Conservation (phyloP, 2,797 vertebrate genomes). For the Varecia variegata region DNA sequence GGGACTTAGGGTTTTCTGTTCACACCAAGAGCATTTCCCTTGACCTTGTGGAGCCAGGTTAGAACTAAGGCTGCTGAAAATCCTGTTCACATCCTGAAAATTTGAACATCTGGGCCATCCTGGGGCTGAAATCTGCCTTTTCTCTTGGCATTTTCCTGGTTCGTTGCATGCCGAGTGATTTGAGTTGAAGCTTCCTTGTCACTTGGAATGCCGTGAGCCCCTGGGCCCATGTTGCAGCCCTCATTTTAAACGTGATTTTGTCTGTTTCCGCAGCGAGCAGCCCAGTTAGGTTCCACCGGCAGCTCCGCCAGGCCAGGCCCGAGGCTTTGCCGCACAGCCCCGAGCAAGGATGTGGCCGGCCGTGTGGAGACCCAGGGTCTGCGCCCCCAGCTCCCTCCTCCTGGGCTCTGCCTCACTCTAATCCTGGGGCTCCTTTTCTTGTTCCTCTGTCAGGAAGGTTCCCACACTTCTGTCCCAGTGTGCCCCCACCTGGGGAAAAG, state of each 20-base stretch:
- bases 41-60: background rate
- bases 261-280: background rate
- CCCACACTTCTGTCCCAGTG: background rate
- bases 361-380: rapidly evolving
- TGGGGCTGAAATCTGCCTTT: background rate
- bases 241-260: background rate
- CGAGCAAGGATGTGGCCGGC: no score
- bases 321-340: background rate
- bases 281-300: rapidly evolving
- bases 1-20: rapidly evolving
- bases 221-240: background rate
- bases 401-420: background rate
- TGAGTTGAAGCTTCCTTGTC: background rate
- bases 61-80: background rate
- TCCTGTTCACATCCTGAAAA: background rate
- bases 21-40: background rate
- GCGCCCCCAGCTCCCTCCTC: background rate
- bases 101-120: background rate
- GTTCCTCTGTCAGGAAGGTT: no score
- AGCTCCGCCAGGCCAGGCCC: background rate
- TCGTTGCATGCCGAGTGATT: background rate
- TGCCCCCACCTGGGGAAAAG: no score
- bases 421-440: background rate
- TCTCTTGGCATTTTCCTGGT: background rate
- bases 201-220: no score